phyloP scores from a whole-genome alignment of 2,888 invertebrate species.

The Cryptosula pallasiana region DNA sequence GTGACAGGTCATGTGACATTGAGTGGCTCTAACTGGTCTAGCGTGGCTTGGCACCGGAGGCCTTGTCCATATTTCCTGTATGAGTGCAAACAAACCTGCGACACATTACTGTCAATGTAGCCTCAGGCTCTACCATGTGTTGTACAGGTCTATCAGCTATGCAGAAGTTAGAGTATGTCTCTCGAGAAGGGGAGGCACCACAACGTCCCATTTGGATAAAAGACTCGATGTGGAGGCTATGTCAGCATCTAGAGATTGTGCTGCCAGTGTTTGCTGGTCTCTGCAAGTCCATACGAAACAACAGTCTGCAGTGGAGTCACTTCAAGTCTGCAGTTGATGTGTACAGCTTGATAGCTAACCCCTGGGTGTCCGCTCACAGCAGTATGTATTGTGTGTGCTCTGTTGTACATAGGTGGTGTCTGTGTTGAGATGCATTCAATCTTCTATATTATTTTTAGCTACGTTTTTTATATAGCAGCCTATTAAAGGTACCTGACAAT shows the following conservation, averaged over 20 bases:
- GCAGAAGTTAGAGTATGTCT: conserved; percentile 40
- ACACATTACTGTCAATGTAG: too few relatives aligned
- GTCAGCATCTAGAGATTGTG: conserved; percentile 44
- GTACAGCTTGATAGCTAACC: conserved; percentile 35
- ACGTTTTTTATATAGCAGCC: too few relatives aligned
- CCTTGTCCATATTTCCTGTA: too few relatives aligned
- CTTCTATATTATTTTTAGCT: too few relatives aligned
- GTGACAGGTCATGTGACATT: too few relatives aligned
- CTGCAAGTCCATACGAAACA: conserved; percentile 40
- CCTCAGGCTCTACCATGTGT: too few relatives aligned
- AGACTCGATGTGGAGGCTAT: conserved; percentile 42
- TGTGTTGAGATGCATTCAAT: too few relatives aligned
- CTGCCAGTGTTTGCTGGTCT: conserved; percentile 36
- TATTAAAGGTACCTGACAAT: too few relatives aligned
- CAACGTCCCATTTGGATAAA: conserved; percentile 35
- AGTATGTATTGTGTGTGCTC: neutral
- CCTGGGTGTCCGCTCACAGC: conserved; percentile 24
- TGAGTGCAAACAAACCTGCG: too few relatives aligned
- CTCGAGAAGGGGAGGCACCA: conserved; percentile 29
- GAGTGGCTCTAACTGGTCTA: too few relatives aligned
- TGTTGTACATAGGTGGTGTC: too few relatives aligned
- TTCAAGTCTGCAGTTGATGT: conserved; percentile 36
- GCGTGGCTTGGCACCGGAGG: too few relatives aligned
- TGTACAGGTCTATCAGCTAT: conserved; percentile 43
- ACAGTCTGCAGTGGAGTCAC: conserved; percentile 40